Conservation (phyloP, 1,140 invertebrate genomes). For the Drosophila kurseongensis region DNA sequence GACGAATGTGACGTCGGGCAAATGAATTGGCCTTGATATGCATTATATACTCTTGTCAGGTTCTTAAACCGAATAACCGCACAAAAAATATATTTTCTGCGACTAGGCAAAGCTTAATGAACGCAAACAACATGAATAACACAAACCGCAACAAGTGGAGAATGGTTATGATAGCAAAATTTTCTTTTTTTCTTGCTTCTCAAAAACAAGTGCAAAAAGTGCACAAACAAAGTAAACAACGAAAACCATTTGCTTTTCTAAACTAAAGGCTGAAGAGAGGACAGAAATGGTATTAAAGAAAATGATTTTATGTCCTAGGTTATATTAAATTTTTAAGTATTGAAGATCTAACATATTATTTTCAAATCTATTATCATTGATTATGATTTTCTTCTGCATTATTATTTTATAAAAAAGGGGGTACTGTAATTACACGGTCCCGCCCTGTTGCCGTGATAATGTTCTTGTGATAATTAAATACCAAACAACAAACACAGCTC, state of each 20-base stretch:
- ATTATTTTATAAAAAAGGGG: not conserved
- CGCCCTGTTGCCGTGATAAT: constrained; percentile 6
- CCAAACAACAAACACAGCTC: constrained; percentile 1
- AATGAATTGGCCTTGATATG: constrained; percentile 33
- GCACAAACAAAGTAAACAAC: not conserved
- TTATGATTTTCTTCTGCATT: not conserved
- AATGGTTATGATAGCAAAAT: constrained; percentile 16
- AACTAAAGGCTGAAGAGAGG: too few relatives aligned
- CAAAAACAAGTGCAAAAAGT: not conserved
- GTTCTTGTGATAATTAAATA: constrained; percentile 24
- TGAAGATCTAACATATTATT: not conserved
- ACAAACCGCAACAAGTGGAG: constrained; percentile 32
- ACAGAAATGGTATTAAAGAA: too few relatives aligned
- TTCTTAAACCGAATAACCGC: constrained; percentile 39
- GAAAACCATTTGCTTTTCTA: too few relatives aligned
- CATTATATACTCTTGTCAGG: constrained; percentile 23
- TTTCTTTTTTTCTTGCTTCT: not conserved
- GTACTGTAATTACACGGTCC: not conserved
- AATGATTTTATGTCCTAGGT: too few relatives aligned
- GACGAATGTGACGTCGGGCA: not conserved
- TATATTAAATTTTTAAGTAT: too few relatives aligned
- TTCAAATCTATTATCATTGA: not conserved
- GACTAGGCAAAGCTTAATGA: constrained; percentile 53
- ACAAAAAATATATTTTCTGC: constrained; percentile 15
- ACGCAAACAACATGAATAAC: constrained; percentile 28